Base-by-base conservation (phyloP, 2,797 vertebrate species). In the Cuculus canorus region DNA sequence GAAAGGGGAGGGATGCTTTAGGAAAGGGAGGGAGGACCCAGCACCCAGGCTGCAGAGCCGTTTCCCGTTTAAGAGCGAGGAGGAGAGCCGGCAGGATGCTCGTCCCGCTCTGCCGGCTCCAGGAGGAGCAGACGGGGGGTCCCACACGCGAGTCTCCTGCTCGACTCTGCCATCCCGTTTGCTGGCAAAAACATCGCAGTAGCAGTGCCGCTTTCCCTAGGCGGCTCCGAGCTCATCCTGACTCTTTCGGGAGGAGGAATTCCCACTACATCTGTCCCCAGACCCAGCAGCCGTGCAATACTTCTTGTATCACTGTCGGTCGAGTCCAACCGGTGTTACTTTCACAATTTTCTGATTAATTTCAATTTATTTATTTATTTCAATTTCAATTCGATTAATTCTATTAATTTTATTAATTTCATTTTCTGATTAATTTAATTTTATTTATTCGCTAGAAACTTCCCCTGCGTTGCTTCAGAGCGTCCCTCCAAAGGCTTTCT, bases 401-500 rank as follows among this genome's bases (percentile, higher is more conserved):
- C 43, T 18, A 45, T 45, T 45, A 14, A 45, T 18, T 17, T 17
- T 45, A 45, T 48, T 65, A 43, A 45, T 45, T 45, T 45, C 43
- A 45, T 45, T 45, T 17, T 17, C 43, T 18, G 43, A 45, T 85
- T 91, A 61, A 71, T 37, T 52, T 16, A 8, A 17, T 61, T 61
- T 11, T 16, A 68, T 96, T 94, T 88, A 27, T 82, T 92, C 92
- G 80, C 79, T 97, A 99, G 99, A 98, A 75, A 97, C 98, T 3
- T 97, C 98, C 18, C 98, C 97, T 1, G 96, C 98, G 7, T 27
- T 98, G 92, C 98, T 98, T 23, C 98, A 98, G 90, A 98, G 94
- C 65, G 84, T 98, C 65, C 98, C 98, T 90, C 97, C 98, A 35
- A 99, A 99, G 97, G 98, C 98, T 28, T 98, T 99, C 95, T 98